Percentiles rank a stretch among this genome's conserved stretches.
These are phyloP conservation scores for Scortum barcoo DNA, from an alignment of 2,113 vertebrate species.

Conservation along the genomic window DNA sequence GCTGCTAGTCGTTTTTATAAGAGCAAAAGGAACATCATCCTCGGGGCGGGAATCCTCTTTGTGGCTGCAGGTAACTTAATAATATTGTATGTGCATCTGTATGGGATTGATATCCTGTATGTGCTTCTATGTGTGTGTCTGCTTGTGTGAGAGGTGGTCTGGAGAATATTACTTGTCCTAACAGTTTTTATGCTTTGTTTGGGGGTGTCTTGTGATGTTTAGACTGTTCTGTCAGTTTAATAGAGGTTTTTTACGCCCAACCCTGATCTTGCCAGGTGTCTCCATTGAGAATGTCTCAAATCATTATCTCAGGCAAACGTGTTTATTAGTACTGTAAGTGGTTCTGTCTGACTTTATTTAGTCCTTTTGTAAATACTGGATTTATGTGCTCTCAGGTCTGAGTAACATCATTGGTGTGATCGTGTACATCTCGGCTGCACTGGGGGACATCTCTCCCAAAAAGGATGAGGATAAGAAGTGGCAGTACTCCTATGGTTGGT, in stretches of 20 bases:
- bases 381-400: slow-evolving; percentile 83
- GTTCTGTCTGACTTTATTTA: slow-evolving; percentile 26
- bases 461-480: slow-evolving; percentile 94
- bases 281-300: slow-evolving; percentile 31
- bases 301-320: slow-evolving; percentile 16
- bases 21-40: slow-evolving; percentile 93
- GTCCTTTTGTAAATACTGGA: slow-evolving; percentile 22
- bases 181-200: slow-evolving; percentile 45
- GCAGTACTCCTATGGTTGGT: slow-evolving; percentile 96
- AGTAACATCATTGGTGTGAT: slow-evolving; percentile 97
- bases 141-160: slow-evolving; percentile 10
- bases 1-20: slow-evolving; percentile 94
- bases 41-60: slow-evolving; percentile 94
- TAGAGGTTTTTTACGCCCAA: slow-evolving; percentile 18
- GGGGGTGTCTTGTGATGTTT: slow-evolving; percentile 11
- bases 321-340: slow-evolving; percentile 10
- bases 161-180: slow-evolving; percentile 23
- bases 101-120: background rate
- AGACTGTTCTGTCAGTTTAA: slow-evolving; percentile 26
- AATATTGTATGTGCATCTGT: background rate
- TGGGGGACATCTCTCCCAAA: slow-evolving; percentile 93
- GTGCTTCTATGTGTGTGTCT: background rate
- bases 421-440: slow-evolving; percentile 94
- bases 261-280: background rate
- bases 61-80: slow-evolving; percentile 91